Base-by-base conservation (phyloP, 2,797 vertebrate species). In the Triplophysa yarkandensis region DNA sequence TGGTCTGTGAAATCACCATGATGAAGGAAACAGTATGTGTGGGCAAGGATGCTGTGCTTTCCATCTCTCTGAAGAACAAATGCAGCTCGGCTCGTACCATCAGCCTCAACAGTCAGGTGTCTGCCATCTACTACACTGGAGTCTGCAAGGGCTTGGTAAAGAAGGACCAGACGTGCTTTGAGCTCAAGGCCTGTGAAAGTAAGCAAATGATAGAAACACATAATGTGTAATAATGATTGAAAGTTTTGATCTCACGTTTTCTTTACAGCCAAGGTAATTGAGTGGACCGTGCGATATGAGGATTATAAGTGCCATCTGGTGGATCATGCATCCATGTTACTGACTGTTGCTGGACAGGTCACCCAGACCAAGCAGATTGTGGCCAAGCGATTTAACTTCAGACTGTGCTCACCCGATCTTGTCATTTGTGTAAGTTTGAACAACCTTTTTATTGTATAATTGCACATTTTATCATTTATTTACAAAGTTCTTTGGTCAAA, bases 281-380 rank as follows among this genome's bases (percentile, higher is more conserved):
- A 90, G 11, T 93, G 91, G 90, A 41, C 89, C 1, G 82, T 93
- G 68, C 81, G 82, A 1, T 91, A 91, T 81, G 83, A 90, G 3
- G 88, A 94, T 41, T 97, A 97, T 80, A 87, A 87, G 78, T 84
- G 90, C 61, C 88, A 95, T 65, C 85, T 96, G 21, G 92, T 96
- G 83, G 95, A 97, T 76, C 95, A 97, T 70, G 93, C 93, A 0
- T 91, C 95, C 1, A 91, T 97, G 89, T 93, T 95, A 90, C 87
- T 97, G 52, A 96, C 93, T 0, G 65, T 93, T 21, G 87, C 87
- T 9, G 93, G 91, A 63, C 85, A 83, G 74, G 92, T 94, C 83
- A 80, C 0, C 4, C 87, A 93, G 85, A 93, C 92, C 23, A 75
- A 90, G 39, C 92, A 93, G 79, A 86, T 92, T 69, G 83, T 96